These are phyloP conservation scores for Porites evermanni DNA, from an alignment of 92 coral and sea anemone genomes.

Conservation along the genomic window DNA sequence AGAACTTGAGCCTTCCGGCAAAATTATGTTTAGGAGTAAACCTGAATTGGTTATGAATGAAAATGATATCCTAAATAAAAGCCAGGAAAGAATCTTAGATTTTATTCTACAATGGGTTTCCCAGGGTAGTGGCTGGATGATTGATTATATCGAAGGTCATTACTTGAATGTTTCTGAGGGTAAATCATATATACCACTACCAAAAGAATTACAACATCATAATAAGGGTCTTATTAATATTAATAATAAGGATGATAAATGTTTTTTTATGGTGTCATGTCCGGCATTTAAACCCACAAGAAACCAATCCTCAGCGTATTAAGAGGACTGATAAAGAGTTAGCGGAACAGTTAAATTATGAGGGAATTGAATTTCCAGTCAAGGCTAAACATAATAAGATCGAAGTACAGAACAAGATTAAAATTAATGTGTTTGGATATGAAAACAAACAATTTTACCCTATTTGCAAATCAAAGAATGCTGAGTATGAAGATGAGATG, in stretches of 20 bases:
- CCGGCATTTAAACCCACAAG: slow-evolving; percentile 36
- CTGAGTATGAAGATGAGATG: slow-evolving; percentile 1
- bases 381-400: background rate
- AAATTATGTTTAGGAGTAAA: too few relatives aligned
- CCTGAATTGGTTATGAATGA: too few relatives aligned
- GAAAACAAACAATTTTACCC: slow-evolving; percentile 43
- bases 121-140: background rate
- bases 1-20: too few relatives aligned
- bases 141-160: background rate
- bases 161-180: background rate
- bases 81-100: background rate
- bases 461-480: slow-evolving; percentile 41
- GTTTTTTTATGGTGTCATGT: slow-evolving; percentile 43
- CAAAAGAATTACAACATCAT: slow-evolving; percentile 16
- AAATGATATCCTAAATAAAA: too few relatives aligned
- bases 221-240: slow-evolving; percentile 48
- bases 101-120: background rate
- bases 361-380: slow-evolving; percentile 34
- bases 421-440: slow-evolving; percentile 56
- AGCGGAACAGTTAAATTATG: slow-evolving; percentile 16
- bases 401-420: slow-evolving; percentile 39
- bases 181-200: background rate
- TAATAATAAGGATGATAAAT: slow-evolving; percentile 37
- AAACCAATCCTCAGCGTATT: slow-evolving; percentile 17
- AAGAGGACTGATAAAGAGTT: background rate